Evolutionary conservation across 2,113 vertebrate species (phyloP).

Genomic region (Lepisosteus oculatus): DNA sequence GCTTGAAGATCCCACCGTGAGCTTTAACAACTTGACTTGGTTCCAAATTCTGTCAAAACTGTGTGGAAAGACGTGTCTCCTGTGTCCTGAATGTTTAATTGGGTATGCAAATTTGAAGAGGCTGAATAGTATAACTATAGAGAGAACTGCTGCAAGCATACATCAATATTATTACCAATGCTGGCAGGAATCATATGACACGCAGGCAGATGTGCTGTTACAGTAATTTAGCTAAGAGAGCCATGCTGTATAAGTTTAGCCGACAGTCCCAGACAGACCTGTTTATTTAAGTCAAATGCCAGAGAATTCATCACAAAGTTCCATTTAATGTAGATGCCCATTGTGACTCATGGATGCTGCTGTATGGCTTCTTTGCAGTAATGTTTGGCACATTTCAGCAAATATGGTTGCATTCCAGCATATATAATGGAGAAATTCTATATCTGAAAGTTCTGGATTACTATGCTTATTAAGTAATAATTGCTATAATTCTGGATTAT

Average conservation of each 20-base stretch:
- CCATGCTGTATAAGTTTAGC: constrained; percentile 25
- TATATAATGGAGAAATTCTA: too few relatives aligned
- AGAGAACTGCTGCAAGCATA: not conserved
- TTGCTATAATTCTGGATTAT: too few relatives aligned
- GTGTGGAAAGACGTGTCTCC: too few relatives aligned
- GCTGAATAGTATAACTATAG: too few relatives aligned
- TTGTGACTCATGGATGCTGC: constrained; percentile 8
- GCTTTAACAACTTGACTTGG: too few relatives aligned
- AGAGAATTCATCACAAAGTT: constrained; percentile 34
- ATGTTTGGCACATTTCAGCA: not conserved
- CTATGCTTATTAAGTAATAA: too few relatives aligned
- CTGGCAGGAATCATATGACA: constrained; percentile 18
- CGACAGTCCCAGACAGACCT: constrained; percentile 32
- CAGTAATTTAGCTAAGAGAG: constrained; percentile 37
- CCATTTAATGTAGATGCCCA: constrained; percentile 5
- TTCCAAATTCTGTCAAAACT: too few relatives aligned
- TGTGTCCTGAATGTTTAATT: too few relatives aligned
- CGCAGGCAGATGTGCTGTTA: constrained; percentile 29
- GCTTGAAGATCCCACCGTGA: too few relatives aligned
- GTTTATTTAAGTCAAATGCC: constrained; percentile 35
- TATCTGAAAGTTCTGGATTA: too few relatives aligned
- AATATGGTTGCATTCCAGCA: too few relatives aligned
- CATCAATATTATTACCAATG: constrained; percentile 14
- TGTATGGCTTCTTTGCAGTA: not conserved
- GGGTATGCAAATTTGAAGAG: too few relatives aligned